Base-by-base conservation (phyloP, 2,888 invertebrate genomes). In the Iselma pallidipennis region DNA sequence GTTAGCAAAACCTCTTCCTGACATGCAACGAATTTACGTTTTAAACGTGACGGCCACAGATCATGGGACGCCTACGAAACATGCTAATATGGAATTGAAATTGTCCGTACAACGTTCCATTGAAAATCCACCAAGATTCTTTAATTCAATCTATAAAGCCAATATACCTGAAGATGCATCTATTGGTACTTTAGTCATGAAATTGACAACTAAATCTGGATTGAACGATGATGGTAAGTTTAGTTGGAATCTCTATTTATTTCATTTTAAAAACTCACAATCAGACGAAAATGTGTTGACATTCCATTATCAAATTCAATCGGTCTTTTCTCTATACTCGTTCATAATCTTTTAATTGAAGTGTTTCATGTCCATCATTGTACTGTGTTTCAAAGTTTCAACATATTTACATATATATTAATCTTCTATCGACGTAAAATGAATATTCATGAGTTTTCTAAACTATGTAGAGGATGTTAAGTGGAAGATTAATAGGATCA, bases 1-100 rank as follows among this genome's bases (percentile, higher is more conserved):
- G 12, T 80, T 96, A 59, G 85, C 88, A 53, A 86, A 88, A 71
- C 83, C 88, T 1, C 45, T 83, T 80, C 65, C 83, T 79, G 60
- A 82, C 74, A 76, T 78, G 80, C 51, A 78, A 77, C 78, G 76
- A 52, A 70, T 77, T 45, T 89, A 88, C 69, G 83, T 84, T 59
- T 83, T 98, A 52, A 92, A 95, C 76, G 86, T 98, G 49, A 92
- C 91, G 0, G 97, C 96, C 4, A 90, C 88, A 56, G 97, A 98
- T 83, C 92, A 93, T 74, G 96, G 96, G 0, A 81, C 82, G 28
- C 92, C 94, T 0, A 87, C 91, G 1, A 88, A 87, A 68, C 87
- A 89, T 65, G 86, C 89, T 33, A 85, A 88, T 60, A 85, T 90
- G 75, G 88, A 87, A 50, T 80, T 94, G 57, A 87, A 85, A 65